Evolutionary conservation across 2,797 vertebrate genomes (phyloP).

Genomic region (Geotrypetes seraphini): DNA sequence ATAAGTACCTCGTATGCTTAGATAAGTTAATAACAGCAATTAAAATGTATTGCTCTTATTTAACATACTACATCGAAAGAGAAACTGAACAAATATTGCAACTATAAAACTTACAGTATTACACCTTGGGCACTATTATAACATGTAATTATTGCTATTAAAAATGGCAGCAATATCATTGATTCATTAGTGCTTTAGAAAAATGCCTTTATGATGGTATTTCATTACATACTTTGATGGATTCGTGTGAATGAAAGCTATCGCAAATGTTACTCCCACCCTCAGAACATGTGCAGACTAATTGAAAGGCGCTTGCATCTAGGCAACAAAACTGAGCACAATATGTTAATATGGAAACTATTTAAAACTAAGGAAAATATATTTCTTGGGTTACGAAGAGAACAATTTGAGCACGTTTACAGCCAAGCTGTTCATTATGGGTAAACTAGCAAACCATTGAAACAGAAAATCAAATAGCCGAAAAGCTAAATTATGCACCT

Average conservation of each 20-base stretch:
- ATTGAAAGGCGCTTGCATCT: not conserved
- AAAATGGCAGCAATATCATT: too few relatives aligned
- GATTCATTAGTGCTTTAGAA: constrained; percentile 2
- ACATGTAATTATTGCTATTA: too few relatives aligned
- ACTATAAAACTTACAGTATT: too few relatives aligned
- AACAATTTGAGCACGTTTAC: not conserved
- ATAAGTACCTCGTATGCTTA: too few relatives aligned
- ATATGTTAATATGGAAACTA: constrained; percentile 2
- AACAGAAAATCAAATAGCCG: too few relatives aligned
- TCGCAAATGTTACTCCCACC: constrained; percentile 1
- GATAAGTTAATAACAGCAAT: too few relatives aligned
- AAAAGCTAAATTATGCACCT: too few relatives aligned
- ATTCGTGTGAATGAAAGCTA: constrained; percentile 3
- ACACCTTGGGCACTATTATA: too few relatives aligned
- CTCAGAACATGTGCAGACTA: constrained; percentile 1
- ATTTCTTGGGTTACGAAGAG: constrained; percentile 16
- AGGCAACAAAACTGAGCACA: constrained; percentile 1
- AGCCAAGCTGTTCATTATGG: not conserved
- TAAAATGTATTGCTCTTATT: too few relatives aligned
- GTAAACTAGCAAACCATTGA: not conserved
- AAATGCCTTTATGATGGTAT: not conserved
- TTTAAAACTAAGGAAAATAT: not conserved
- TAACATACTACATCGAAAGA: too few relatives aligned
- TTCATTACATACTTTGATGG: not conserved
- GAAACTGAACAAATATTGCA: too few relatives aligned